Base-by-base conservation (phyloP, 1,140 invertebrate species). In the Eriocheir sinensis region DNA sequence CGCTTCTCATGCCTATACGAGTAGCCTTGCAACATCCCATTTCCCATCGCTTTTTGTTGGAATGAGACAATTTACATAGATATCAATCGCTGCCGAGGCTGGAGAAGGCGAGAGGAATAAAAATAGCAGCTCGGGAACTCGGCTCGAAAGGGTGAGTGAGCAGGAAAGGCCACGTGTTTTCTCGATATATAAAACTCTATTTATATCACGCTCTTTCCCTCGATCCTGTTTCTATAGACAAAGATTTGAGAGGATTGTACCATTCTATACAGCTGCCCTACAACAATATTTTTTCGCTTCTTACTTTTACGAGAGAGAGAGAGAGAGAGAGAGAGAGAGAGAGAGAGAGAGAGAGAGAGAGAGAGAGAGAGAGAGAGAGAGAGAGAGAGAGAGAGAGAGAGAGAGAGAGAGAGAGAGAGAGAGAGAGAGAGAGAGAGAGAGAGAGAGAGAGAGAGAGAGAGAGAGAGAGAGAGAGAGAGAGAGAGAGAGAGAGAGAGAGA, bases 331-430 rank as follows among this genome's bases (percentile, higher is more conserved):
- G 60, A 72, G 60, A 72, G 60, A 72, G 60, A 72, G 60, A 72
- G 60, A 72, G 60, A 72, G 60, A 72, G 60, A 72, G 60, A 72
- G 60, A 72, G 60, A 72, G 60, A 72, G 60, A 72, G 60, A 72
- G 85, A 30, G 85, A 88, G 85, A 36, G 38, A 44, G 85, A 40
- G 85, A 36, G 85, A 30, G 85, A 36, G 8, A 38, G 85, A 44
- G 85, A 44, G 36, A 44, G 21, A 32, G 32, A 44, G 34, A 44
- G 85, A 36, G 15, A 17, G 83, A 41, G 83, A 17, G 32, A 41
- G 15, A 41, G 83, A 41, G 15, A 86, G 83, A 85, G 83, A 38
- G 83, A 41, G 83, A 85, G 83, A 85, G 83, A 41, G 83, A 85
- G 83, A 85, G 83, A 85, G 83, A 85, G 38, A 85, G 83, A 85